Percentiles rank a stretch among this genome's conserved stretches.
Evolutionary conservation across 1,140 invertebrate genomes (phyloP).

Genomic region (Zaprionus davidi): DNA sequence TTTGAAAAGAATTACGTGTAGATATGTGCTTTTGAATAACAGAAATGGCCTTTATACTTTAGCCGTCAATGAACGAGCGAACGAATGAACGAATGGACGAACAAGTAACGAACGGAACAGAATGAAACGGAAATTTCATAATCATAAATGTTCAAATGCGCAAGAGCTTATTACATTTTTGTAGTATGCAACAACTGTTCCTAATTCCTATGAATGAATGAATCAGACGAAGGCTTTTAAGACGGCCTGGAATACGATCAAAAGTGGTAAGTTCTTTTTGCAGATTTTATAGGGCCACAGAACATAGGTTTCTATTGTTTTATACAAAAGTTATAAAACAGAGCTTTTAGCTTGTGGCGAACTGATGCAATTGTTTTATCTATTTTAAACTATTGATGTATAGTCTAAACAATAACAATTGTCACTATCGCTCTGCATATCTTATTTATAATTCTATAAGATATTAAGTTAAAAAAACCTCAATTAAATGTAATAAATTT

Average conservation of each 20-base stretch:
- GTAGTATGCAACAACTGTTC: constrained; percentile 50
- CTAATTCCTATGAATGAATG: constrained; percentile 62
- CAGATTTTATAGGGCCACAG: neutral
- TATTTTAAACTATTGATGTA: too few relatives aligned
- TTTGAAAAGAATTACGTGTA: constrained; percentile 37
- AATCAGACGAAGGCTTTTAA: constrained; percentile 37
- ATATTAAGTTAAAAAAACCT: too few relatives aligned
- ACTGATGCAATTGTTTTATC: too few relatives aligned
- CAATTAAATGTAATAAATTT: too few relatives aligned
- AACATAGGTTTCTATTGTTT: too few relatives aligned
- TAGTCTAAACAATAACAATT: too few relatives aligned
- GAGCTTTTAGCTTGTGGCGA: too few relatives aligned
- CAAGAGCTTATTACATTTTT: constrained; percentile 51
- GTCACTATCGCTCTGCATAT: too few relatives aligned
- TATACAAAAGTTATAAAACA: too few relatives aligned
- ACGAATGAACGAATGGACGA: constrained; percentile 26
- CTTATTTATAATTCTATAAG: too few relatives aligned
- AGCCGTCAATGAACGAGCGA: constrained; percentile 43
- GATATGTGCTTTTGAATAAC: constrained; percentile 53
- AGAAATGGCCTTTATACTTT: constrained; percentile 48
- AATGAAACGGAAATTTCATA: constrained; percentile 73
- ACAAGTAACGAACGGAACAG: constrained; percentile 17
- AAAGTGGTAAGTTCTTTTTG: neutral
- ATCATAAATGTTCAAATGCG: constrained; percentile 52
- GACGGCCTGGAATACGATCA: constrained; percentile 40